Conservation (phyloP, 2,888 invertebrate genomes). For the Coenonympha glycerion region DNA sequence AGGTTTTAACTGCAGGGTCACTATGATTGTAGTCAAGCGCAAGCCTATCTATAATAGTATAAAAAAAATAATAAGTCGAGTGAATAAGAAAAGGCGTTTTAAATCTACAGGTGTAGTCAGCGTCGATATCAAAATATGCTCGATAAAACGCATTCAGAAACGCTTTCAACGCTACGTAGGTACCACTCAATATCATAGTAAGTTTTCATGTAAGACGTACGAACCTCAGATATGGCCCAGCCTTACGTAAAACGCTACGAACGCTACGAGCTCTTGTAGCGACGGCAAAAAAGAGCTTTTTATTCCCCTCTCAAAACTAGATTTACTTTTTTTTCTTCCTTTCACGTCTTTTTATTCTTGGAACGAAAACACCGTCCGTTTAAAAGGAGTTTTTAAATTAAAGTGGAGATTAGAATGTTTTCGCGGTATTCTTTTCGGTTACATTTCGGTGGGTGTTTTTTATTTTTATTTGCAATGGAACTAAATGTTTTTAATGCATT, state of each 20-base stretch:
- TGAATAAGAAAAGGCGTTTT: too few relatives aligned
- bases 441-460: not conserved
- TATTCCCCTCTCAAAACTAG: constrained; percentile 2
- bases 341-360: not conserved
- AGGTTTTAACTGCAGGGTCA: too few relatives aligned
- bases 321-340: too few relatives aligned
- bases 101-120: too few relatives aligned
- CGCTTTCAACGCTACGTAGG: not conserved
- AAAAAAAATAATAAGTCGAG: too few relatives aligned
- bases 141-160: not conserved
- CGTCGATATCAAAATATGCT: not conserved
- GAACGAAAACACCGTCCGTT: not conserved
- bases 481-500: constrained; percentile 1
- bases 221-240: not conserved
- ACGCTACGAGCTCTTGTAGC: constrained; percentile 4
- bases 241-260: not conserved
- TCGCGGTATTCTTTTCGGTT: not conserved
- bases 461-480: not conserved
- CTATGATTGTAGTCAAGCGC: too few relatives aligned
- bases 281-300: not conserved
- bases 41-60: too few relatives aligned
- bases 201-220: not conserved
- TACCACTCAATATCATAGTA: not conserved
- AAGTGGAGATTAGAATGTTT: constrained; percentile 6
- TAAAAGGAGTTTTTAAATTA: constrained; percentile 7